Evolutionary conservation across 1,140 invertebrate genomes (phyloP), one percentile per base, ranked within the genome.

Genomic region (Panagrolaimus sp.): DNA sequence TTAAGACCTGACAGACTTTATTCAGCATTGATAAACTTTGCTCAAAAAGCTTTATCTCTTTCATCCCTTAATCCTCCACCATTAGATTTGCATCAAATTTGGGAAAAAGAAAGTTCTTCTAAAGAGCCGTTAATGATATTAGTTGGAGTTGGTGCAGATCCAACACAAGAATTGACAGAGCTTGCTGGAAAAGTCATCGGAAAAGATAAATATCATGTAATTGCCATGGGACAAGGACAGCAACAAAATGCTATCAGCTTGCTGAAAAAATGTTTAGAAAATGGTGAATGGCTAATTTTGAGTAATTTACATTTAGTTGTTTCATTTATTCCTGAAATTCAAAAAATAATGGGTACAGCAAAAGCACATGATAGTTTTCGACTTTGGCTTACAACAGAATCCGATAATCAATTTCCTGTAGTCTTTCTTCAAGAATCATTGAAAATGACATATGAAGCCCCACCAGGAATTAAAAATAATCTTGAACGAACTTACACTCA

Each of bases 401-500:
- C 87, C 65, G 89, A 88, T 81, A 80, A 79, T 71, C 87, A 86
- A 78, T 91, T 90, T 84, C 89, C 88, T 62, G 85, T 81, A 63
- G 88, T 85, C 71, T 86, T 87, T 4, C 86, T 90, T 8, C 88
- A 89, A 72, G 84, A 87, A 9, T 89, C 89, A 79, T 81, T 91
- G 0, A 93, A 94, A 85, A 84, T 94, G 13, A 89, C 91, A 0
- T 94, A 92, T 78, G 92, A 96, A 85, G 89, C 89, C 44, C 89
- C 89, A 20, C 88, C 88, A 66, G 89, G 89, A 25, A 9, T 61
- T 71, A 13, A 27, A 69, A 62, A 86, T 85, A 75, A 75, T 87
- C 38, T 83, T 77, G 70, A 77, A 81, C 76, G 79, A 79, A 78
- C 84, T 81, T 70, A 86, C 82, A 72, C 78, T 88, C 84, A 83